phyloP scores from a whole-genome alignment of 2,797 vertebrate genomes.

The Arrhamphus sclerolepis region DNA sequence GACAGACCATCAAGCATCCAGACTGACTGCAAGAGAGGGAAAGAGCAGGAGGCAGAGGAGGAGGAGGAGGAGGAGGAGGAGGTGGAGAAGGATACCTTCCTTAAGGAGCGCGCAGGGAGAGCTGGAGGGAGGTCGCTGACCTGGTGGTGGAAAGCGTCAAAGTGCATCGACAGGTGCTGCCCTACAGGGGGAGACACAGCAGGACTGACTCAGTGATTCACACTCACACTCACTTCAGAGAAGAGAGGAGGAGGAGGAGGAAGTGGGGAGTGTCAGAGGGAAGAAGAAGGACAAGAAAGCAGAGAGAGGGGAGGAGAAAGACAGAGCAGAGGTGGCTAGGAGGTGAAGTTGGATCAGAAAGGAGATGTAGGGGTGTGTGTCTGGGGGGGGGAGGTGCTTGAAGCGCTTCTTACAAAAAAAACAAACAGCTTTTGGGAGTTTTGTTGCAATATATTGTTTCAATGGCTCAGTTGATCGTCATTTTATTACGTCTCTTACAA shows the following conservation, averaged over 20 bases:
- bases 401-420: background rate
- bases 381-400: background rate
- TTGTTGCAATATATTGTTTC: no score
- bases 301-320: no score
- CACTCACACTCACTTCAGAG: constrained; percentile 25
- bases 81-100: constrained; percentile 87
- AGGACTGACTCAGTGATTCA: constrained; percentile 64
- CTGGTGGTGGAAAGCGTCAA: constrained; percentile 93
- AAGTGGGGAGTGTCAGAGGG: background rate
- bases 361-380: constrained; percentile 8
- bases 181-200: constrained; percentile 83
- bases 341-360: background rate
- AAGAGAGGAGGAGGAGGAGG: constrained; percentile 15
- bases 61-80: constrained; percentile 24
- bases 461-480: no score
- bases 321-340: background rate
- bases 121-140: constrained; percentile 89
- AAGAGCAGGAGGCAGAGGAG: constrained; percentile 26
- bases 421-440: no score
- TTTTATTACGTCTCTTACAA: no score
- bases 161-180: constrained; percentile 89
- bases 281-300: background rate
- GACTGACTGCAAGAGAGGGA: constrained; percentile 31
- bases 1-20: constrained; percentile 31
- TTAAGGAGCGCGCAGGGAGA: constrained; percentile 89